These are phyloP conservation scores for Chondrosia reniformis DNA, from an alignment of 37 sponge, comb jelly and placozoan genomes.

Conservation along the genomic window DNA sequence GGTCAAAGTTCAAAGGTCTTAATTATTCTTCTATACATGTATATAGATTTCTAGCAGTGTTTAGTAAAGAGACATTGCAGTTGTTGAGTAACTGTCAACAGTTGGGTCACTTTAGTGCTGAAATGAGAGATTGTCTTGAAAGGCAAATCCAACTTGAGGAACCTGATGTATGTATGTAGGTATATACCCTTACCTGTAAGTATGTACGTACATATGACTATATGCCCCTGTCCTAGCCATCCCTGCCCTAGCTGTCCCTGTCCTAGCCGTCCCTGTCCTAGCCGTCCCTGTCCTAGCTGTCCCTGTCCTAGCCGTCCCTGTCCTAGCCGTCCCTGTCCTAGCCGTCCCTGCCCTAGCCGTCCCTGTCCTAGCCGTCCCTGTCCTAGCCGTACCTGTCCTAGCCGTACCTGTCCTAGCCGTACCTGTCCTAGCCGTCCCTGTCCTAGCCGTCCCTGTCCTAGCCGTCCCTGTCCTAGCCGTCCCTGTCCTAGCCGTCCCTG, in stretches of 20 bases:
- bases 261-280: background rate
- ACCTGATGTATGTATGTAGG: too few species aligned
- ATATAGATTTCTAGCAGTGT: too few species aligned
- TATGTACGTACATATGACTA: too few species aligned
- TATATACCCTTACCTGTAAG: too few species aligned
- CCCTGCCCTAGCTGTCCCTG: background rate
- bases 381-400: background rate
- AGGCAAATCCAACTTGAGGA: too few species aligned
- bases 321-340: background rate
- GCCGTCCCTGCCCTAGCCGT: background rate
- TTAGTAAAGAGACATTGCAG: too few species aligned
- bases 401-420: background rate
- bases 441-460: background rate
- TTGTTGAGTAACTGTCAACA: too few species aligned
- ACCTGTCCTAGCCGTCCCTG: background rate
- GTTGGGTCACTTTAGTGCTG: too few species aligned
- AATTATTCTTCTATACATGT: too few species aligned
- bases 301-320: background rate
- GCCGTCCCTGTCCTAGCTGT: background rate
- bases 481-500: background rate
- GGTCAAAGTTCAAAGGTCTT: too few species aligned
- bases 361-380: background rate
- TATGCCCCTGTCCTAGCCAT: too few species aligned
- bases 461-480: background rate
- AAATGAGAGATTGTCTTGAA: too few species aligned